These are phyloP conservation scores for Drosophila sordidula DNA, from an alignment of 2,888 invertebrate genomes.

Conservation along the genomic window DNA sequence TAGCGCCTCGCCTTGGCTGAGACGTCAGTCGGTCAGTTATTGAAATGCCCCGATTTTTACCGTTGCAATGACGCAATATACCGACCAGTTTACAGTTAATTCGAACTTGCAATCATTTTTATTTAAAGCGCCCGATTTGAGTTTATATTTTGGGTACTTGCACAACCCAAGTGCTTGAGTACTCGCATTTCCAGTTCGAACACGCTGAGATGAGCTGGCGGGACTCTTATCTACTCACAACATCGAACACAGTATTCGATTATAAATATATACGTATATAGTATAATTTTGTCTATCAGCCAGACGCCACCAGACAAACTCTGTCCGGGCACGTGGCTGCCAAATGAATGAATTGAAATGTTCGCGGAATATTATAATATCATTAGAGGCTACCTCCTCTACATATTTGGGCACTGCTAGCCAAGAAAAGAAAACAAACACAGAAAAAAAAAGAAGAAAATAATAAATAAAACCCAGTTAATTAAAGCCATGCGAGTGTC, in stretches of 20 bases:
- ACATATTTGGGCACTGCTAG: conserved; percentile 47
- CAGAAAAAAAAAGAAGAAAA: conserved; percentile 3
- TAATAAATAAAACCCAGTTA: conserved; percentile 38
- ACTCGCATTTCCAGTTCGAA: conserved; percentile 25
- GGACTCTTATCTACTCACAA: conserved; percentile 53
- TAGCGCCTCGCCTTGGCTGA: conserved; percentile 17
- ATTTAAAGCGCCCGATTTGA: conserved; percentile 8
- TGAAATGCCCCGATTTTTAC: conserved; percentile 43
- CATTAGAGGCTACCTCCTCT: conserved; percentile 23
- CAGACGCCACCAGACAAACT: conserved; percentile 17
- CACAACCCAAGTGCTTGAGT: conserved; percentile 19
- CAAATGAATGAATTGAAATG: conserved; percentile 63
- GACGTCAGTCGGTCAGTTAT: conserved; percentile 36
- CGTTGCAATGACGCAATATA: conserved; percentile 60
- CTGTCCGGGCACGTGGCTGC: conserved; percentile 60
- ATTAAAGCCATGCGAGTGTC: conserved; percentile 64
- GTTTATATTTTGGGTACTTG: conserved; percentile 13
- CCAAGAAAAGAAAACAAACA: conserved; percentile 3
- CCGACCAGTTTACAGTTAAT: conserved; percentile 36
- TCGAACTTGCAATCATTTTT: conserved; percentile 9
- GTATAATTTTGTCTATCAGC: conserved; percentile 11
- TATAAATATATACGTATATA: conserved; percentile 7
- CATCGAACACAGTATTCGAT: conserved; percentile 40
- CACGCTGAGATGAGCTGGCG: conserved; percentile 28
- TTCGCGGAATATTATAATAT: conserved; percentile 59